A percentile compares a stretch with the other conserved stretches of the same genome.
Evolutionary conservation across 2,113 vertebrate genomes (phyloP).

Genomic region (Scomber colias): DNA sequence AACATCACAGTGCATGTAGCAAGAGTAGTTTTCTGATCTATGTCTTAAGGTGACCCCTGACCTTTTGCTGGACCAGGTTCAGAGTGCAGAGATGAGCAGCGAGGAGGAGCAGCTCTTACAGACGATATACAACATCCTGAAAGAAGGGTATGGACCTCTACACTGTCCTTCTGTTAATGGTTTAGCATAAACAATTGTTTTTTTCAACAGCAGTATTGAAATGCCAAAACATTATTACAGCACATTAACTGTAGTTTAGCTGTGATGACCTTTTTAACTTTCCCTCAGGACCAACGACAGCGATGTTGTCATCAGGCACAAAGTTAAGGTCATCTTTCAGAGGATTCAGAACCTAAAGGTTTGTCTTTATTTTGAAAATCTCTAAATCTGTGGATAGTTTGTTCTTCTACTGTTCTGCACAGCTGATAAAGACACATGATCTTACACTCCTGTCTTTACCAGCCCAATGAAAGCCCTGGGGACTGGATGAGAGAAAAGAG

Average conservation of each 20-base stretch:
- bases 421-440: neutral
- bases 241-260: neutral
- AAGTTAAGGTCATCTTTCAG: slow-evolving; percentile 87
- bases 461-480: slow-evolving; percentile 62
- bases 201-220: neutral
- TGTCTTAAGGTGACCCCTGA: slow-evolving; percentile 92
- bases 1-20: slow-evolving; percentile 30
- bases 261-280: neutral
- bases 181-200: neutral
- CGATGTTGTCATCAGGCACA: slow-evolving; percentile 84
- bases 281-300: slow-evolving; percentile 87
- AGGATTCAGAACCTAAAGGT: slow-evolving; percentile 89
- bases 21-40: slow-evolving; percentile 68
- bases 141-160: slow-evolving; percentile 86
- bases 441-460: slow-evolving; percentile 9
- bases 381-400: neutral
- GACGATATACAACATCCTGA: slow-evolving; percentile 88
- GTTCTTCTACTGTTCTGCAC: neutral
- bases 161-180: neutral
- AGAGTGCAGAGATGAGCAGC: slow-evolving; percentile 81
- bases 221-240: neutral
- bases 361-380: slow-evolving; percentile 29
- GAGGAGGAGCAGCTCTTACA: slow-evolving; percentile 86
- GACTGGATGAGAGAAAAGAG: slow-evolving; percentile 79
- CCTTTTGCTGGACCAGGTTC: slow-evolving; percentile 92